Evolutionary conservation across 2,113 vertebrate species (phyloP), one percentile per base, ranked within the genome.

Genomic region (Zosterops pallidus): DNA sequence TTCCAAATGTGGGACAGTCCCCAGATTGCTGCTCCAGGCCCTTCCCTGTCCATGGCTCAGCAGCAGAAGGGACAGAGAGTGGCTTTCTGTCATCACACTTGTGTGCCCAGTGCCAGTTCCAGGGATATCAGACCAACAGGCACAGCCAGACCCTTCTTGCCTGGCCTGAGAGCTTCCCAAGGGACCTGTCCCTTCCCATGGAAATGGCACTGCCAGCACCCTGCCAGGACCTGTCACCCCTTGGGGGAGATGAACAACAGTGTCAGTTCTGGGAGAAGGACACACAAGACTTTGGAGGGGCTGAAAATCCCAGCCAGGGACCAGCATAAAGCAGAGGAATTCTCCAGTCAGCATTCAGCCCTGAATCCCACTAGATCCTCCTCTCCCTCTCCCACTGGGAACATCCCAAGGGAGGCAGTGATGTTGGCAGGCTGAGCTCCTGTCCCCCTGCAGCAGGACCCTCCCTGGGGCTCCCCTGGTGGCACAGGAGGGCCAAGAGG

Each of bases 41-140:
- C 59, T 14, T 35, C 78, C 62, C n/a, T 53, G 53, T 1, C 4
- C 37, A 0, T 3, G 9, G n/a, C 29, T 59, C 14, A n/a, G 69
- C 42, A 49, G 87, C 41, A 71, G 35, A 26, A 20, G 35, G 76
- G 55, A 59, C 44, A 53, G 35, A 64, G 57, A 71, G 65, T 7
- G 31, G 4, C 35, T 35, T n/a, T 68, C 20, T 56, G 37, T 7
- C 37, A 5, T 11, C 22, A 3, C 62, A 11, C 24, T 10, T 3
- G 10, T 5, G 5, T 41, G 35, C 33, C n/a, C 75, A 31, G 33
- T 0, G 4, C 25, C 21, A 15, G 2, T 21, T 4, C 12, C 26
- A 2, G 10, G 59, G 33, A 1, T 12, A 6, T 35, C 37, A 65
- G 29, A 7, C 3, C 26, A 64, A 4, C n/a, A 25, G 53, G 6